Conservation (phyloP, 2,113 vertebrate species). For the Bubo bubo region DNA sequence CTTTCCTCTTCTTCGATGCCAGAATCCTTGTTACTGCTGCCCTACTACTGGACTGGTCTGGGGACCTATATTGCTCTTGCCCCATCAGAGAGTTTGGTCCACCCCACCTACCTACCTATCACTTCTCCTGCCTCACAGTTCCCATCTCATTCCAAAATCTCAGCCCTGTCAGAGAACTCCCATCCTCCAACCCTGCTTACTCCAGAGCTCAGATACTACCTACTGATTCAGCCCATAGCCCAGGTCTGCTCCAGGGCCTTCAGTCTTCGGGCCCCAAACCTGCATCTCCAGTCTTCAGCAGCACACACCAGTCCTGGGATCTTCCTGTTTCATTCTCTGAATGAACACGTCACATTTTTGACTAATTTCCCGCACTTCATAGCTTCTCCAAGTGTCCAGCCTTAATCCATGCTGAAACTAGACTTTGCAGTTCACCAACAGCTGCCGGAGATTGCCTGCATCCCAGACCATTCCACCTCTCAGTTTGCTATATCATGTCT, state of each 20-base stretch:
- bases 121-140: not conserved
- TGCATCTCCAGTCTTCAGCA: not conserved
- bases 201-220: not conserved
- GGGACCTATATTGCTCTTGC: not conserved
- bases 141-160: not conserved
- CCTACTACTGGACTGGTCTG: not conserved
- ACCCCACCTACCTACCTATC: not conserved
- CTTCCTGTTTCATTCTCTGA: not conserved
- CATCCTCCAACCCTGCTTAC: not conserved
- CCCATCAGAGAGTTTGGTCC: fast-evolving
- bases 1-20: not conserved
- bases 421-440: not conserved
- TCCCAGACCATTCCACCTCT: not conserved
- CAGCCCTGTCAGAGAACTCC: not conserved
- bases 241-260: not conserved
- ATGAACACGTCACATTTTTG: not conserved
- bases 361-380: not conserved
- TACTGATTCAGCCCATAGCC: not conserved
- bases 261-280: not conserved
- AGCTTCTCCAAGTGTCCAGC: not conserved
- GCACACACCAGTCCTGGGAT: not conserved
- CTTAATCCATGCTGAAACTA: not conserved
- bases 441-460: not conserved
- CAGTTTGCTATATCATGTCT: not conserved
- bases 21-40: not conserved